These are phyloP conservation scores for Rhagophthalmus giganteus DNA, from an alignment of 2,888 invertebrate genomes.

Conservation along the genomic window DNA sequence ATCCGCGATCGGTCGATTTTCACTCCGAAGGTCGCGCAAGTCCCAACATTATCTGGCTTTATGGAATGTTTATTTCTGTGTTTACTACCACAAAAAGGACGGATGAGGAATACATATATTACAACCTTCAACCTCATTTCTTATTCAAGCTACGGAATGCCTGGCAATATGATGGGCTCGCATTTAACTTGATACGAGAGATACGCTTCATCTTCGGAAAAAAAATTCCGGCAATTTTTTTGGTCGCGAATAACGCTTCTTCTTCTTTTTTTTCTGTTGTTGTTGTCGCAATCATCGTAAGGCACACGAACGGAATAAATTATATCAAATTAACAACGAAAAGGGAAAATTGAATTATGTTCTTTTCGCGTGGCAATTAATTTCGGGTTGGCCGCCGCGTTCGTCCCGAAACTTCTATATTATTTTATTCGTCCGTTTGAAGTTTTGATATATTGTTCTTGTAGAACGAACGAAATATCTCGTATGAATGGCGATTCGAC, in stretches of 20 bases:
- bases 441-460: slow-evolving; percentile 40
- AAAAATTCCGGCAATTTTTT: neutral
- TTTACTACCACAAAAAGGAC: slow-evolving; percentile 15
- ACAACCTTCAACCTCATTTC: neutral
- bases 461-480: slow-evolving; percentile 40
- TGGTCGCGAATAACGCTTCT: neutral
- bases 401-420: slow-evolving; percentile 24
- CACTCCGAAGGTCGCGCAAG: no score
- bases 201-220: neutral
- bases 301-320: neutral
- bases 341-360: slow-evolving; percentile 14
- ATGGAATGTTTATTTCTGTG: slow-evolving; percentile 20
- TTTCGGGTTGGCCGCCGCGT: slow-evolving; percentile 12
- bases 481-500: slow-evolving; percentile 45
- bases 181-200: slow-evolving; percentile 1
- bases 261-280: no score
- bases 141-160: neutral
- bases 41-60: slow-evolving; percentile 11
- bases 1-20: no score
- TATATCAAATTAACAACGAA: slow-evolving; percentile 1
- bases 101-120: slow-evolving; percentile 6
- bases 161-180: neutral
- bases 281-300: neutral
- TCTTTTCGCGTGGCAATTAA: slow-evolving; percentile 19
- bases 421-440: slow-evolving; percentile 31